A percentile compares a stretch with the other conserved stretches of the same genome.
Conservation (phyloP, 2,888 invertebrate species). For the Parthenolecanium corni region DNA sequence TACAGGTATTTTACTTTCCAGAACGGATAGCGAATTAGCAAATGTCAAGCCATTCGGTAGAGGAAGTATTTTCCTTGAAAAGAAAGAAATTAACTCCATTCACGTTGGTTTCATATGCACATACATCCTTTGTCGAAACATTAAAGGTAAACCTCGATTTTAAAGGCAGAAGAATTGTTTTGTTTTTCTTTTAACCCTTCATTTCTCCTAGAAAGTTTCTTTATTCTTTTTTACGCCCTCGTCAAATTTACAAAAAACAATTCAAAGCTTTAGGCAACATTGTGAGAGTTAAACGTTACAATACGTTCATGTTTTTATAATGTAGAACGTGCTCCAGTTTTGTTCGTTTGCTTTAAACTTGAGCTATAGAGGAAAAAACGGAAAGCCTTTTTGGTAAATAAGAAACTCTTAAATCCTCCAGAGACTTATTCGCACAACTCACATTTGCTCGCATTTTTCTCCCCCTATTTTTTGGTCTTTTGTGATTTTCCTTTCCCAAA, state of each 20-base stretch:
- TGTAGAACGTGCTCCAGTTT: neutral
- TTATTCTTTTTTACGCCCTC: neutral
- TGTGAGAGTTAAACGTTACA: neutral
- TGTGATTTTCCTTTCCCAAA: too few relatives aligned
- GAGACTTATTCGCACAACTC: neutral
- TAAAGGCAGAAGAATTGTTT: slow-evolving; percentile 1
- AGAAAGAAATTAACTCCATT: neutral
- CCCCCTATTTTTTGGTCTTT: too few relatives aligned
- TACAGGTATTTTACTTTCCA: too few relatives aligned
- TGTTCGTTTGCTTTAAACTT: neutral
- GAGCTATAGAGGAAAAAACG: too few relatives aligned
- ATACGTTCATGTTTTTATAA: neutral
- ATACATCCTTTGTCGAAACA: slow-evolving; percentile 2
- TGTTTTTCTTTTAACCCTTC: neutral
- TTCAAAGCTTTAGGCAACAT: neutral
- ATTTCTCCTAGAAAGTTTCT: neutral
- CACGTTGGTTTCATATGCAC: slow-evolving; percentile 7
- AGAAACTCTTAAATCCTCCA: neutral
- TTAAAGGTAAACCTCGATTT: slow-evolving; percentile 24
- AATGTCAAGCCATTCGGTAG: too few relatives aligned
- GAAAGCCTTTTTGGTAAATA: neutral
- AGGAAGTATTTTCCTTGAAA: too few relatives aligned
- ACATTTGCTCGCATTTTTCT: too few relatives aligned
- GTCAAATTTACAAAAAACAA: neutral
- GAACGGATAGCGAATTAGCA: too few relatives aligned